Evolutionary conservation across 1,140 invertebrate species (phyloP), one percentile per base, ranked within the genome.

Genomic region (Magallana gigas): DNA sequence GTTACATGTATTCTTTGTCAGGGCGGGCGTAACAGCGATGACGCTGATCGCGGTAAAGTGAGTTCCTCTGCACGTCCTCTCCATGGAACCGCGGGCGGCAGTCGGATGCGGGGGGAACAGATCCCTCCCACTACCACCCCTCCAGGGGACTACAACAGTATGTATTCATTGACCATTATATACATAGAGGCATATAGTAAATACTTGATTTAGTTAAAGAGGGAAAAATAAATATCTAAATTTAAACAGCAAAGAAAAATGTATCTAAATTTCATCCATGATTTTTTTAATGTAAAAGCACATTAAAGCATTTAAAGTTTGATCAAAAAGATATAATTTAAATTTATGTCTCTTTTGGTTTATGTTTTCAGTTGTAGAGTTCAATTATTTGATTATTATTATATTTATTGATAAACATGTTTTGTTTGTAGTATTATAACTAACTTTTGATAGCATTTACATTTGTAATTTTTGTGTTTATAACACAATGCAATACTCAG

Each of bases 91-190:
- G 92, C 93, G 14, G 90, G 88, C 29, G 86, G 90, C 2, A 87
- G 89, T 80, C 86, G 92, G 57, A 91, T 91, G 57, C 90, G 92
- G 36, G 86, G 90, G 57, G 93, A 93, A 84, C 92, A 92, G 56
- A 91, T 94, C 71, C 91, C 91, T 56, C 90, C 91, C 81, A 90
- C 91, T 68, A 91, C 92, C 3, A 91, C 92, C 12, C 91, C 92
- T 29, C 88, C 92, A 23, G 92, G 92, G 12, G 93, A 94, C 71
- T 94, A 92, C 89, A 92, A 92, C 87, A 93, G 93, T 94, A 91
- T 92, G 93, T 94, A 85, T 8, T 58, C 3, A 83, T 80, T 48
- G 36, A 48, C 36, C 36, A 48, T 4, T 48, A 5, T 48, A 48
- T 48, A 48, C 36, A 48, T 2, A 48, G 36, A 48, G 36, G 36